Evolutionary conservation across 2,113 vertebrate genomes (phyloP).

Genomic region (Garra rufa): DNA sequence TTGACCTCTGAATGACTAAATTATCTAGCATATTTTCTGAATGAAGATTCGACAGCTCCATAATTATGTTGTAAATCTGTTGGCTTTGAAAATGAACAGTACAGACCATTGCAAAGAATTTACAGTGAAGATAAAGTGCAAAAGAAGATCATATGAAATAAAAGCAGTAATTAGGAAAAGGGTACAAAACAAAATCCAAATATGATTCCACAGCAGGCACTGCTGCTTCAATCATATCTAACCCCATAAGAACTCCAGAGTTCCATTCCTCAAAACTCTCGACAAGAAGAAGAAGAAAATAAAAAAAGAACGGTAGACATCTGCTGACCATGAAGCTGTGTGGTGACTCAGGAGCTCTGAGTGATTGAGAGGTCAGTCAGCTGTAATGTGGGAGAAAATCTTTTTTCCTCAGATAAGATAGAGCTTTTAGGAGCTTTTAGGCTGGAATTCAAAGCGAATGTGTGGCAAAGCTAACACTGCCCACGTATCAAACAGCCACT

Average conservation of each 20-base stretch:
- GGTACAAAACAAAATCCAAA: background rate
- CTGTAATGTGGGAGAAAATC: background rate
- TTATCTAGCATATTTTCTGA: background rate
- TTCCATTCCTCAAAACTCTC: background rate
- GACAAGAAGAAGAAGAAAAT: background rate
- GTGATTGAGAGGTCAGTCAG: background rate
- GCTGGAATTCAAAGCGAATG: background rate
- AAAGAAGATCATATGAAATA: background rate
- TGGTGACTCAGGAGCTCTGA: background rate
- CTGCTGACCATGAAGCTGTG: background rate
- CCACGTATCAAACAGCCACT: background rate
- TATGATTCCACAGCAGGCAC: background rate
- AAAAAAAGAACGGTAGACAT: background rate
- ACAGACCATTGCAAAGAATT: background rate
- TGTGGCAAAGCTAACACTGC: slow-evolving; percentile 4
- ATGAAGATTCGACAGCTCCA: background rate
- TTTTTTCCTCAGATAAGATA: background rate
- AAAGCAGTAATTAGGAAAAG: background rate
- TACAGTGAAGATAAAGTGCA: background rate
- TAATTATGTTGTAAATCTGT: background rate
- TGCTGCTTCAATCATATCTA: background rate
- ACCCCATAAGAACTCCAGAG: background rate
- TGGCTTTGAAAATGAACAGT: background rate
- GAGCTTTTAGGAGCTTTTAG: slow-evolving; percentile 22
- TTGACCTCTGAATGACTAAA: background rate